phyloP scores from a whole-genome alignment of 2,888 invertebrate genomes.

The Eupithecia subfuscata region DNA sequence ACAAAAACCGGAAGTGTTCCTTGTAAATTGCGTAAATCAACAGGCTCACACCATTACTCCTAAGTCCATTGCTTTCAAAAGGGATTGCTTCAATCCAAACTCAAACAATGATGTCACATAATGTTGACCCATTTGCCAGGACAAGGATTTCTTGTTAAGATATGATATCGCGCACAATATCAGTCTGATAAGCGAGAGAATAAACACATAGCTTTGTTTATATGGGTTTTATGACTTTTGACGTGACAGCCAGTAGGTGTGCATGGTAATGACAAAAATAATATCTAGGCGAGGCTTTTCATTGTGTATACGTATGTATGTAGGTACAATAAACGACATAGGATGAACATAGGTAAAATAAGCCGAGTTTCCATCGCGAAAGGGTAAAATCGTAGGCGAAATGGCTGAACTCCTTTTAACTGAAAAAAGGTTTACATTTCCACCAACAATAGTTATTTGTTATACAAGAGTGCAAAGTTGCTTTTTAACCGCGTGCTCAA shows the following conservation, averaged over 20 bases:
- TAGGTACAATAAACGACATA: too few species aligned
- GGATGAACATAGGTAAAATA: too few species aligned
- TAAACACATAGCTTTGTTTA: slow-evolving; percentile 32
- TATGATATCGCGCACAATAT: slow-evolving; percentile 51
- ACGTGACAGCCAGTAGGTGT: slow-evolving; percentile 13
- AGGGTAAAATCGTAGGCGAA: too few species aligned
- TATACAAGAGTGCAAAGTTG: too few species aligned
- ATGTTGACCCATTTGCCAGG: slow-evolving; percentile 48
- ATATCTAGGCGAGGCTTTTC: background rate
- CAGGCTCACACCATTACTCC: slow-evolving; percentile 12
- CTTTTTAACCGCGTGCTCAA: too few species aligned
- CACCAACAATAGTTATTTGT: too few species aligned
- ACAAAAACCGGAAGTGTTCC: background rate
- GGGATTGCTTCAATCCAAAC: slow-evolving; percentile 32
- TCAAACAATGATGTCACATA: slow-evolving; percentile 45
- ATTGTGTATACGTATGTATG: too few species aligned
- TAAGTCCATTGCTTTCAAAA: slow-evolving; percentile 19
- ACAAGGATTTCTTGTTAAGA: slow-evolving; percentile 50
- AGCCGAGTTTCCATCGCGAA: too few species aligned
- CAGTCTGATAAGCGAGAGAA: slow-evolving; percentile 46
- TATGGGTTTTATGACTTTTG: slow-evolving; percentile 35
- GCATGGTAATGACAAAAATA: slow-evolving; percentile 17
- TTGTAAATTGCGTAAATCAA: slow-evolving; percentile 8
- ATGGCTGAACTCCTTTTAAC: too few species aligned
- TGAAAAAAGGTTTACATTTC: too few species aligned